phyloP scores from a whole-genome alignment of 2,113 vertebrate species.

The Nycticryphes semicollaris region DNA sequence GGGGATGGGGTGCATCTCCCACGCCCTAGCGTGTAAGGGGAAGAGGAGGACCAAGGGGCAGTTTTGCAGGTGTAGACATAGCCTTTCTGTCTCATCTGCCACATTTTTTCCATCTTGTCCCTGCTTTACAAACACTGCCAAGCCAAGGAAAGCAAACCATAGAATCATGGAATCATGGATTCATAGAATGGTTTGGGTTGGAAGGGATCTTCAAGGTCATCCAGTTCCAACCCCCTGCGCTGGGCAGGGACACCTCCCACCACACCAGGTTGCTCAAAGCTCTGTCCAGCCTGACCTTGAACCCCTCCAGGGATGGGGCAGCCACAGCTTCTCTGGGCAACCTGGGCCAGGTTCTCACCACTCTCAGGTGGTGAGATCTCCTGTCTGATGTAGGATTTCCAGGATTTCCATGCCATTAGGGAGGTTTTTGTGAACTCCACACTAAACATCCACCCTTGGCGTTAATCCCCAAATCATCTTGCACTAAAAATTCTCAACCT shows the following conservation, averaged over 20 bases:
- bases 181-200: no score
- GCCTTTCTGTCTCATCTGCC: neutral
- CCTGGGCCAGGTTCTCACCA: no score
- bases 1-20: neutral
- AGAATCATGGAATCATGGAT: no score
- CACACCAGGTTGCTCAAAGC: no score
- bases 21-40: neutral
- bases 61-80: neutral
- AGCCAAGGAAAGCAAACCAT: neutral
- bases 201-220: no score
- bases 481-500: neutral
- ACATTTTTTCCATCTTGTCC: neutral
- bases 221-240: no score
- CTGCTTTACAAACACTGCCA: neutral
- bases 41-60: neutral
- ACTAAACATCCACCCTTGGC: accelerated
- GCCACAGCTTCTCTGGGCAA: no score
- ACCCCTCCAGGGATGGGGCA: no score
- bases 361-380: no score
- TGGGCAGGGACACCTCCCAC: no score
- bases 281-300: no score
- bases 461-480: neutral
- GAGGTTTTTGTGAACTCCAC: neutral
- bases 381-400: neutral
- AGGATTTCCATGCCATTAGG: neutral